Conservation (phyloP, 1,140 invertebrate genomes). For the Drosophila subobscura region DNA sequence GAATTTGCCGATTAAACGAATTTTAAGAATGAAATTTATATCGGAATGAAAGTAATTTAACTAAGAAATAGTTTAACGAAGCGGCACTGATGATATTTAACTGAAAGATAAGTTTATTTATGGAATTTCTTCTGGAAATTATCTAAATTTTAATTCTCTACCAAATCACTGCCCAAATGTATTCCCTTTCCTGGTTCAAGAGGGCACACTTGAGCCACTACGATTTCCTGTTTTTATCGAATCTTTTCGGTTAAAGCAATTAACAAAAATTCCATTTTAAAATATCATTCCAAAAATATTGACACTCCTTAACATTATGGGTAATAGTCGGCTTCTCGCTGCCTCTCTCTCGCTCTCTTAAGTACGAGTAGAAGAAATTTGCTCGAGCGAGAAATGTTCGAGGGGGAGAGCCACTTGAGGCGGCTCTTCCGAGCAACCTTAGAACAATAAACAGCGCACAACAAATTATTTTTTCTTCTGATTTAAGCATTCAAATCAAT, state of each 20-base stretch:
- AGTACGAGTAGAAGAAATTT: conserved; percentile 3
- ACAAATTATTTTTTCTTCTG: conserved; percentile 23
- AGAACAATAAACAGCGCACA: conserved; percentile 77
- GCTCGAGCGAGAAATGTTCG: conserved; percentile 4
- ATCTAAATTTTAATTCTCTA: no score
- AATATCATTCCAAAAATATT: conserved; percentile 31
- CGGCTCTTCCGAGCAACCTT: conserved; percentile 38
- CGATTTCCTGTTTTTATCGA: background rate
- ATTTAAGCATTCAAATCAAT: conserved; percentile 64
- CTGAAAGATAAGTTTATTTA: no score
- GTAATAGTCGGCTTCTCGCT: no score
- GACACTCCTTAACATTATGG: conserved; percentile 12
- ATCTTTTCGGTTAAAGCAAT: background rate
- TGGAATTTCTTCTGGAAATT: no score
- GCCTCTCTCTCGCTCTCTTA: background rate
- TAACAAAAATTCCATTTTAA: background rate
- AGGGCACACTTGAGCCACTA: background rate
- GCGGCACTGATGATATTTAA: no score
- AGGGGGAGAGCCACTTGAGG: conserved; percentile 18
- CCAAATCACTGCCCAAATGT: no score
- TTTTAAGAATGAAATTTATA: no score
- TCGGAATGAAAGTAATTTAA: no score
- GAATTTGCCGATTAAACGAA: no score
- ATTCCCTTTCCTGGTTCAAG: no score
- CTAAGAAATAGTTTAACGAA: no score